A percentile compares a stretch with the other conserved stretches of the same genome.
Evolutionary conservation across 2,113 vertebrate genomes (phyloP).

Genomic region (Prinia subflava): DNA sequence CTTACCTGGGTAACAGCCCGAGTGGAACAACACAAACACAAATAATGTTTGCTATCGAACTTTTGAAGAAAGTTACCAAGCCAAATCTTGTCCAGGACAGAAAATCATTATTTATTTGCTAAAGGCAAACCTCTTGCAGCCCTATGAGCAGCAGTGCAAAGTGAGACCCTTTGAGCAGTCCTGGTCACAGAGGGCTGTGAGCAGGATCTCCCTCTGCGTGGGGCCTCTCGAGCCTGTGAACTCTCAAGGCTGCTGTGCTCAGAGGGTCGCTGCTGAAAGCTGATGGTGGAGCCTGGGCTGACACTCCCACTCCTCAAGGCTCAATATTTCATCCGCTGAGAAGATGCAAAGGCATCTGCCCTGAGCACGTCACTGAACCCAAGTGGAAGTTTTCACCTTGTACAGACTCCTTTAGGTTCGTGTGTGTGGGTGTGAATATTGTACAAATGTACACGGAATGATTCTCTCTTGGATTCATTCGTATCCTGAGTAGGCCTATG

Average conservation of each 20-base stretch:
- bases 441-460: neutral
- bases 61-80: neutral
- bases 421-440: neutral
- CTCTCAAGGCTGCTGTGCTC: neutral
- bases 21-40: neutral
- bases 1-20: neutral
- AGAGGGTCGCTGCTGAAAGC: accelerated
- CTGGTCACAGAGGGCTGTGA: neutral
- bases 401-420: neutral
- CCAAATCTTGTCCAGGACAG: neutral
- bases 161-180: neutral
- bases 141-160: neutral
- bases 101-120: neutral
- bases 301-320: no score
- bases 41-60: neutral
- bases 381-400: neutral
- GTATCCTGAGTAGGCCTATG: neutral
- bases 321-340: neutral
- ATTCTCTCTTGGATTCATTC: neutral
- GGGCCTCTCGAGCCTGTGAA: accelerated
- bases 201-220: neutral
- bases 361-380: neutral
- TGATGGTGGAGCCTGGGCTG: neutral
- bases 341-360: neutral
- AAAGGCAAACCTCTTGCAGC: neutral